Percentiles rank a stretch among this genome's conserved stretches.
phyloP scores from a whole-genome alignment of 2,113 vertebrate genomes.

The Marcusenius ussheri region DNA sequence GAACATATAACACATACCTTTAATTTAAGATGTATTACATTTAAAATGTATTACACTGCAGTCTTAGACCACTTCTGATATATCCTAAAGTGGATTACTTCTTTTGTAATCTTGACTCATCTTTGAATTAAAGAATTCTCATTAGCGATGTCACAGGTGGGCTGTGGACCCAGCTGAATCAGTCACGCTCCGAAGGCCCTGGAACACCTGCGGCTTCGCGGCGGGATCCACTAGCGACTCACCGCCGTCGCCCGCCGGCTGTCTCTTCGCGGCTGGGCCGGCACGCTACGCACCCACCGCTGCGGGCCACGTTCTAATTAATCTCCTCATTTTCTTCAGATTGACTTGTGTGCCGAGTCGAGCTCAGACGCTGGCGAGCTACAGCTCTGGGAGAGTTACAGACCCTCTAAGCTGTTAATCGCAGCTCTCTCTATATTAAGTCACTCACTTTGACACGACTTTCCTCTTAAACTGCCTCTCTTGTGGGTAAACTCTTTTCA shows the following conservation, averaged over 20 bases:
- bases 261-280: background rate
- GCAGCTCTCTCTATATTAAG: constrained; percentile 23
- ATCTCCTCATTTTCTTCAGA: constrained; percentile 18
- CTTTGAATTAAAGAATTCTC: background rate
- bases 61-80: background rate
- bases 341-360: constrained; percentile 12
- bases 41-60: background rate
- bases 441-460: background rate
- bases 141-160: background rate
- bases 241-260: background rate
- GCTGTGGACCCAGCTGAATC: background rate
- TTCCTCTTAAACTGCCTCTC: constrained; percentile 11
- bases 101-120: background rate
- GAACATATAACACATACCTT: background rate
- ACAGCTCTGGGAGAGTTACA: background rate
- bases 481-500: constrained; percentile 13
- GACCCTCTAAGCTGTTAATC: constrained; percentile 29
- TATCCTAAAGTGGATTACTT: background rate
- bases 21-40: background rate
- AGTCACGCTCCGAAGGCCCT: background rate
- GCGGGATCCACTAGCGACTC: background rate
- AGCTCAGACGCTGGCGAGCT: constrained; percentile 6
- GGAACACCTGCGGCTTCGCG: background rate
- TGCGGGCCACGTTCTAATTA: background rate
- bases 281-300: background rate